These are phyloP conservation scores for Phania funesta DNA, from an alignment of 2,888 invertebrate genomes.

Conservation along the genomic window DNA sequence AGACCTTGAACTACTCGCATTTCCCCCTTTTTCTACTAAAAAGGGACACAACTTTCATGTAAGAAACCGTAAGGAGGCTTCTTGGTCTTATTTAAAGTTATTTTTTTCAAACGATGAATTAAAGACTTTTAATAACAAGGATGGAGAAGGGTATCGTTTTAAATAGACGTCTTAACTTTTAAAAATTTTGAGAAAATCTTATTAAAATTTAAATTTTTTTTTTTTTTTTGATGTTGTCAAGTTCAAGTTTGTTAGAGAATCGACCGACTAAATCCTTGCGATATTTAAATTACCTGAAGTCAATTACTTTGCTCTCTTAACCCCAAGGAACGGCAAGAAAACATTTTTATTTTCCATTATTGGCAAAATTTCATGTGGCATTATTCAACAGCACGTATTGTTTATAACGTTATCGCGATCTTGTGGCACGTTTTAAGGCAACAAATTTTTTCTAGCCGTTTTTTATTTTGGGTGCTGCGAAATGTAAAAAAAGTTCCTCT, in stretches of 20 bases:
- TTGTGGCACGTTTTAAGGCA: constrained; percentile 57
- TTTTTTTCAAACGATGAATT: too few relatives aligned
- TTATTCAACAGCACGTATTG: constrained; percentile 60
- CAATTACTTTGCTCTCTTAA: constrained; percentile 4
- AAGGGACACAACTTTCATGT: too few relatives aligned
- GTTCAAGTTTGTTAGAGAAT: constrained; percentile 16
- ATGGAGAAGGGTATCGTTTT: too few relatives aligned
- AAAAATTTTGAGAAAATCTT: too few relatives aligned
- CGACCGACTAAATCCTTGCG: constrained; percentile 1
- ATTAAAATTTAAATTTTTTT: background rate
- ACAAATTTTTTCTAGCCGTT: constrained; percentile 32
- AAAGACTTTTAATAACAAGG: too few relatives aligned
- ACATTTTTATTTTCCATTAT: background rate
- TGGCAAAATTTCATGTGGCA: constrained; percentile 47
- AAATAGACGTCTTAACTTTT: too few relatives aligned
- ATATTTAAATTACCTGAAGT: background rate
- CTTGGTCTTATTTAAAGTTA: too few relatives aligned
- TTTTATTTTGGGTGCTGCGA: constrained; percentile 22
- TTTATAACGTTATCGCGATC: constrained; percentile 76
- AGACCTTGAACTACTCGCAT: too few relatives aligned
- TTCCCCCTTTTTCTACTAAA: too few relatives aligned
- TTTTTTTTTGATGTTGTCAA: background rate
- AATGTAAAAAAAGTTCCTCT: background rate
- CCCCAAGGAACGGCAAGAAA: too few relatives aligned
- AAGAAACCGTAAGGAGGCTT: too few relatives aligned